Evolutionary conservation across 2,888 invertebrate species (phyloP).

Genomic region (Cryptophagus acutangulus): DNA sequence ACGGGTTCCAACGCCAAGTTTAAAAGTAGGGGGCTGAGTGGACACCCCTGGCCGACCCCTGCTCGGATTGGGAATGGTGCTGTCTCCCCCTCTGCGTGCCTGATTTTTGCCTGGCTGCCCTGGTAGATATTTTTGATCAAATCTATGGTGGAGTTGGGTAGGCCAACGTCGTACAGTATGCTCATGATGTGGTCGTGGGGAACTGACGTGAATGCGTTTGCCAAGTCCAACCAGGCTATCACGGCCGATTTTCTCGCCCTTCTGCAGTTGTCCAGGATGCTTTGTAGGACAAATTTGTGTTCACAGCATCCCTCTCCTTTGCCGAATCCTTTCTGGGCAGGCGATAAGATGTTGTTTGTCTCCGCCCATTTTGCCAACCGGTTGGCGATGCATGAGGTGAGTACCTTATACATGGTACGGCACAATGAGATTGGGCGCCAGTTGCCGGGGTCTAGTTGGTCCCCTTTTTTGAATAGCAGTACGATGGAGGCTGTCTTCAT

Average conservation of each 20-base stretch:
- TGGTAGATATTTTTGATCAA: slow-evolving; percentile 23
- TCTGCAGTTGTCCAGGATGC: slow-evolving; percentile 26
- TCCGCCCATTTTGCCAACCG: slow-evolving; percentile 24
- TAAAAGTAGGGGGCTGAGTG: slow-evolving; percentile 35
- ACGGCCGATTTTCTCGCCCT: slow-evolving; percentile 16
- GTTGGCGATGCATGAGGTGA: slow-evolving; percentile 23
- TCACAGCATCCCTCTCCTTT: too few species aligned
- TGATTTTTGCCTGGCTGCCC: slow-evolving; percentile 6
- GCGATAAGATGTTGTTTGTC: slow-evolving; percentile 14
- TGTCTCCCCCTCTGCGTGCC: slow-evolving; percentile 7
- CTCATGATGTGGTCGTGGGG: slow-evolving; percentile 32
- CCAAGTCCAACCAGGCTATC: slow-evolving; percentile 41
- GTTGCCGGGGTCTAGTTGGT: slow-evolving; percentile 27
- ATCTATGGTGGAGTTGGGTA: too few species aligned
- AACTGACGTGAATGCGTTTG: slow-evolving; percentile 42
- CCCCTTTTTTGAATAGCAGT: slow-evolving; percentile 18
- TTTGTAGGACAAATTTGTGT: slow-evolving; percentile 38
- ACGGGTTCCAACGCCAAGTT: too few species aligned
- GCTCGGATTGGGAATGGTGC: slow-evolving; percentile 22
- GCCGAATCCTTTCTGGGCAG: slow-evolving; percentile 41
- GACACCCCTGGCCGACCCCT: slow-evolving; percentile 38
- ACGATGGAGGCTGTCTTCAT: slow-evolving; percentile 11
- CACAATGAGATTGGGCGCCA: slow-evolving; percentile 36
- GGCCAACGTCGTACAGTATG: slow-evolving; percentile 2
- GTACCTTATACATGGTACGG: slow-evolving; percentile 27